A percentile compares a stretch with the other conserved stretches of the same genome.
Evolutionary conservation across 1,140 invertebrate genomes (phyloP).

Genomic region (Heliothis subflexa): DNA sequence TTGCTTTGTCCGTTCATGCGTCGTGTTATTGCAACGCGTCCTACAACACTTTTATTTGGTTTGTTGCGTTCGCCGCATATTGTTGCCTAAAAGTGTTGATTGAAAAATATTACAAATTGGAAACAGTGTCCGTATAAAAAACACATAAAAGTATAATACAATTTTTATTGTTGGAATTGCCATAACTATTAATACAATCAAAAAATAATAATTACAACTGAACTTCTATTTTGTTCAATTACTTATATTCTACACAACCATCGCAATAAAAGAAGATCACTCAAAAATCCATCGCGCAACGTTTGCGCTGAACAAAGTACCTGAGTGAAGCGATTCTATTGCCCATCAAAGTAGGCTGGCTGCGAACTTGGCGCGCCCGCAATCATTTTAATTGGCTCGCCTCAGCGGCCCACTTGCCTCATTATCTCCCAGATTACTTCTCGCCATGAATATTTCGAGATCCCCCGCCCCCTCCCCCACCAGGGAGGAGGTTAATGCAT

Average conservation of each 20-base stretch:
- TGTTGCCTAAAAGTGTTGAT: constrained; percentile 12
- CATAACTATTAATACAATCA: background rate
- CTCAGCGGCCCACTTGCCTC: constrained; percentile 48
- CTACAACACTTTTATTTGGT: constrained; percentile 32
- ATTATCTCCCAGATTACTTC: constrained; percentile 55
- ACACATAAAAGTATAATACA: background rate
- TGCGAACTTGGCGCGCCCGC: constrained; percentile 43
- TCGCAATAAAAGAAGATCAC: background rate
- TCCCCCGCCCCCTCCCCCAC: background rate
- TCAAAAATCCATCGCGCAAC: constrained; percentile 17
- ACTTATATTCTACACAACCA: background rate
- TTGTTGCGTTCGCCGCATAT: constrained; percentile 29
- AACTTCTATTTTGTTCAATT: background rate
- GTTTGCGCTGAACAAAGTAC: constrained; percentile 23
- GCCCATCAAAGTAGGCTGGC: constrained; percentile 37
- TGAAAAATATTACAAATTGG: constrained; percentile 16
- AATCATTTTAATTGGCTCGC: constrained; percentile 58
- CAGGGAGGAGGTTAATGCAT: constrained; percentile 34
- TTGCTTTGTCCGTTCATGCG: constrained; percentile 46
- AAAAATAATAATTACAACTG: background rate
- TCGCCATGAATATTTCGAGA: constrained; percentile 55
- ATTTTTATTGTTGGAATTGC: background rate
- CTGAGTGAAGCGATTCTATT: constrained; percentile 36
- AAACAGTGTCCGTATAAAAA: background rate
- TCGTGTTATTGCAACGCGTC: constrained; percentile 40